A percentile compares a stretch with the other conserved stretches of the same genome.
These are phyloP conservation scores for Acropora yongei DNA, from an alignment of 64 coral and sea anemone genomes.

Conservation along the genomic window DNA sequence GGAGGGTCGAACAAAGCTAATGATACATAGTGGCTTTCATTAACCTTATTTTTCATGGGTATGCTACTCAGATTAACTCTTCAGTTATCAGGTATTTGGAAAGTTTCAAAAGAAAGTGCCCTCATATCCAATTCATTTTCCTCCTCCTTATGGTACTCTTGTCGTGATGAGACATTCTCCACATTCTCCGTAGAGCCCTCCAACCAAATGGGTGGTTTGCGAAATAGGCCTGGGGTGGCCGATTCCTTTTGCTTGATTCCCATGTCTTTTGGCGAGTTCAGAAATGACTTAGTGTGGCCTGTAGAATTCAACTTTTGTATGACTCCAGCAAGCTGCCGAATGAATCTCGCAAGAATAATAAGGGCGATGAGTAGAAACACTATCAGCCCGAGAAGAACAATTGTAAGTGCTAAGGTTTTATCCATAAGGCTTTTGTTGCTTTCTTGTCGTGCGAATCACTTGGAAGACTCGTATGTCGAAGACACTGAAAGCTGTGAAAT, in stretches of 20 bases:
- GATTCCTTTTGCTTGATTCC: background rate
- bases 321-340: background rate
- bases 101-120: background rate
- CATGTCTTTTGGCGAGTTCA: background rate
- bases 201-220: background rate
- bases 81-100: background rate
- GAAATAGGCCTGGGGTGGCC: background rate
- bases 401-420: background rate
- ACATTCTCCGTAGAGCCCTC: conserved; percentile 6
- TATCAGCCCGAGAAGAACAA: background rate
- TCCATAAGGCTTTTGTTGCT: background rate
- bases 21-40: no score
- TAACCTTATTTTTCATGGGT: no score
- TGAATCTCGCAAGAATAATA: background rate
- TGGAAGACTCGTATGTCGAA: background rate
- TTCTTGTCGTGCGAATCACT: background rate
- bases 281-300: background rate
- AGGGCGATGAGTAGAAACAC: background rate
- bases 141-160: background rate
- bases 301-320: background rate
- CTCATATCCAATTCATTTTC: background rate
- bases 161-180: background rate
- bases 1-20: no score
- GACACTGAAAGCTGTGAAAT: background rate
- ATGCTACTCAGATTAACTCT: no score